A percentile compares a stretch with the other conserved stretches of the same genome.
phyloP scores from a whole-genome alignment of 1,140 invertebrate genomes.

The Zelostemma sp. region DNA sequence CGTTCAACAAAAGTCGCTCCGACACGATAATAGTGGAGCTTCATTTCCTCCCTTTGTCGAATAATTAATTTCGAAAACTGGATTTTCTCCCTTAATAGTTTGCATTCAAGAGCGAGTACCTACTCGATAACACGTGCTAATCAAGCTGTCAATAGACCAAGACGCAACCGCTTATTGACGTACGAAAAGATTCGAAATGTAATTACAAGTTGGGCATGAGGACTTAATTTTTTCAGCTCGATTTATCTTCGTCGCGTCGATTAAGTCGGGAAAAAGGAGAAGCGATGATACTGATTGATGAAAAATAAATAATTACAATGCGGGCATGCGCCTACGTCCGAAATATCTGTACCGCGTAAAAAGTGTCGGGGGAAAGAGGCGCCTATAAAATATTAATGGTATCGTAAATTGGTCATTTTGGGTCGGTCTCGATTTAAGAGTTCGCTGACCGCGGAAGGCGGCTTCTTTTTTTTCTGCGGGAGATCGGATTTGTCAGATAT shows the following conservation, averaged over 20 bases:
- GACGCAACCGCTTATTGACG: not conserved
- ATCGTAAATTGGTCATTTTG: conserved; percentile 29
- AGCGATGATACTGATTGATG: not conserved
- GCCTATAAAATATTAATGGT: conserved; percentile 36
- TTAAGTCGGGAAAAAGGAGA: not conserved
- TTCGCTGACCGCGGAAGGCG: conserved; percentile 52
- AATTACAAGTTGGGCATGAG: conserved; percentile 10
- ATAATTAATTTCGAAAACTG: too few species aligned
- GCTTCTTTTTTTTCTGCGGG: conserved; percentile 46
- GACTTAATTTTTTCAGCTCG: conserved; percentile 2
- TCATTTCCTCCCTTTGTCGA: too few species aligned
- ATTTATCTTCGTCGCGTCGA: not conserved
- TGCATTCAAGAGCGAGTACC: not conserved
- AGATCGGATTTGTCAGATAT: conserved; percentile 63
- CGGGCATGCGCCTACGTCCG: not conserved
- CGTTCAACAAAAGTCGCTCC: conserved; percentile 45
- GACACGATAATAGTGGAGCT: conserved; percentile 47
- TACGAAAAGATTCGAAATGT: not conserved
- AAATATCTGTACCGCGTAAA: not conserved
- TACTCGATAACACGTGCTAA: not conserved
- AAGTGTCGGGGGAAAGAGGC: conserved; percentile 9
- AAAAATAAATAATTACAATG: conserved; percentile 6
- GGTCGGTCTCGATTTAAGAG: conserved; percentile 30
- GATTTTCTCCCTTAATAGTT: too few species aligned
- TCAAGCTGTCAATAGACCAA: conserved; percentile 6